Evolutionary conservation across 2,113 vertebrate species (phyloP).

Genomic region (Nettapus auritus): DNA sequence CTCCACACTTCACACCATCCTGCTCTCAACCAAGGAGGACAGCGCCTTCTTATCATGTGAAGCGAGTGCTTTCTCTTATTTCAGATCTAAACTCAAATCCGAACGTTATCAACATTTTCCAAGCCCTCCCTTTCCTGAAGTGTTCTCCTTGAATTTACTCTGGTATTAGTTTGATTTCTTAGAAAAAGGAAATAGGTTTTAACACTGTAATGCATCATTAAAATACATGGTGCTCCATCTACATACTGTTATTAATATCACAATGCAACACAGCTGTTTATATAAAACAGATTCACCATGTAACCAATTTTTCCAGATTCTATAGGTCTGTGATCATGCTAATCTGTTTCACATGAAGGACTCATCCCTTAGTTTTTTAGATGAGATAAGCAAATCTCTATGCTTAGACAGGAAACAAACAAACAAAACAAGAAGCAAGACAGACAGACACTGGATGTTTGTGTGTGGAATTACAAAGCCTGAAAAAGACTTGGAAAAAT

Average conservation of each 20-base stretch:
- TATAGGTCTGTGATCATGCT: background rate
- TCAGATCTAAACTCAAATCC: background rate
- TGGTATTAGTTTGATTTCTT: background rate
- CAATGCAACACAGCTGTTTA: background rate
- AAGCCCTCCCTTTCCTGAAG: background rate
- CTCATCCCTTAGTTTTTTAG: background rate
- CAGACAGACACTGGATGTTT: background rate
- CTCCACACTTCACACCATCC: background rate
- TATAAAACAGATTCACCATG: background rate
- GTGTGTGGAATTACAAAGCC: background rate
- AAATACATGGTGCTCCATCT: background rate
- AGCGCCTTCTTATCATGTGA: background rate
- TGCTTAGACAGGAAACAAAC: background rate
- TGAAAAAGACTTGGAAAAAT: constrained; percentile 9
- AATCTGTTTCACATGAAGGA: background rate
- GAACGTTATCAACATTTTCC: background rate
- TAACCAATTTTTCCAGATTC: background rate
- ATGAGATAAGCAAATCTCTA: constrained; percentile 14
- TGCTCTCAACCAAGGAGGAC: background rate
- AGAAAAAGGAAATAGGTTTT: background rate
- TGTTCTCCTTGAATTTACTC: background rate
- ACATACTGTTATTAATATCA: background rate
- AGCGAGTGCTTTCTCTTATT: background rate
- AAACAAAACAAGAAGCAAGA: background rate
- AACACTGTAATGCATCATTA: background rate